Base-by-base conservation (phyloP, 2,113 vertebrate genomes). In the Stercorarius parasiticus region DNA sequence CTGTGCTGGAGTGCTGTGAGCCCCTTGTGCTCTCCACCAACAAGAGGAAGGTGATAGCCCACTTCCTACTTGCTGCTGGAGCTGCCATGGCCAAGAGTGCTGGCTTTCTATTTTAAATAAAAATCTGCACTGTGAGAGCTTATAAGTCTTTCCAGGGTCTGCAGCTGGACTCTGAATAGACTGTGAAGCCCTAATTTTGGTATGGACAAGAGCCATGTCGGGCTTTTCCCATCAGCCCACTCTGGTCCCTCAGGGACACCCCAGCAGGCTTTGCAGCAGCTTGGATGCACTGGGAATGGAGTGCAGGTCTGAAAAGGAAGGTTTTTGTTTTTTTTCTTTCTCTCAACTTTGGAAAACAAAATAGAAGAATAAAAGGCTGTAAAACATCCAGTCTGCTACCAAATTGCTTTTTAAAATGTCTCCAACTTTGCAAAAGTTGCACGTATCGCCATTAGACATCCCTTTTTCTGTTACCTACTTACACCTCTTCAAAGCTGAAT, bases 381-480 rank as follows among this genome's bases (percentile, higher is more conserved):
- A 72, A 88, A 94, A 45, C 85, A 95, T 70, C 43, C 64, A 88
- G 53, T 53, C 82, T 93, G 49, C 27, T 40, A 73, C 66, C 70
- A 96, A 91, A 96, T 80, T 90, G 87, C 87, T 76, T 77, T 76
- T 80, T 53, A 6, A 93, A 94, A 85, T 50, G 58, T 58, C 66
- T 87, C 21, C 38, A 88, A 50, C 85, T 96, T 90, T 69, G 79
- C 52, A 91, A 62, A 95, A 94, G 82, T 94, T 93, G 73, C 92
- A 97, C 30, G 7, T 88, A 87, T 53, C 4, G 1, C 82, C 70
- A 93, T 94, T 93, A 96, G 84, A 65, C 78, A 38, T 66, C 40
- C 40, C 45, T 95, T 93, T 91, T 88, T 85, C 93, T 90, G 70
- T 82, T 96, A 93, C 90, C 73, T 93, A 88, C 95, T 93, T 77